phyloP scores from a whole-genome alignment of 2,888 invertebrate species.

The Pandemis cinnamomeana region DNA sequence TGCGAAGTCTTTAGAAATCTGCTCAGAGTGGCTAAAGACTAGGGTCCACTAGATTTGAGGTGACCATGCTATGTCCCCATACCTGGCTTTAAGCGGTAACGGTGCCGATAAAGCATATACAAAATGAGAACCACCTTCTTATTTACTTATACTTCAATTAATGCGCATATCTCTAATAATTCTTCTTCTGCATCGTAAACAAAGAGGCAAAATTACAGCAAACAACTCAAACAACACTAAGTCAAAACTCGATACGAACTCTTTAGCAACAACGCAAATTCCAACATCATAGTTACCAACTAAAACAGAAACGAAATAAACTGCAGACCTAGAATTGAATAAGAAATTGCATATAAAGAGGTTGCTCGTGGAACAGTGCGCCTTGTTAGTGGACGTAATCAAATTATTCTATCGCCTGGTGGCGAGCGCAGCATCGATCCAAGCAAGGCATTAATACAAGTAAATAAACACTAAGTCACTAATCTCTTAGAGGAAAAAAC shows the following conservation, averaged over 20 bases:
- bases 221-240: background rate
- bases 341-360: conserved; percentile 54
- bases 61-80: too few relatives aligned
- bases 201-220: background rate
- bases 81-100: too few relatives aligned
- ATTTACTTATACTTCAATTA: too few relatives aligned
- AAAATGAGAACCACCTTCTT: too few relatives aligned
- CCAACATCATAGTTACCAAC: conserved; percentile 18
- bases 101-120: too few relatives aligned
- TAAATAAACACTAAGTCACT: conserved; percentile 48
- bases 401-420: conserved; percentile 31
- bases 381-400: conserved; percentile 38
- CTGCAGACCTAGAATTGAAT: conserved; percentile 49
- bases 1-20: too few relatives aligned
- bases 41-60: too few relatives aligned
- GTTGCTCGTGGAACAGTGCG: conserved; percentile 42
- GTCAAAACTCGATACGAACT: conserved; percentile 1
- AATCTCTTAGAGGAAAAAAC: conserved; percentile 47
- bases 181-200: too few relatives aligned
- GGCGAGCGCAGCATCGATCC: conserved; percentile 42
- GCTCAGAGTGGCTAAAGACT: too few relatives aligned
- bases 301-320: conserved; percentile 54
- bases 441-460: conserved; percentile 49
- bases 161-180: too few relatives aligned
- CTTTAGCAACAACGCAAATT: conserved; percentile 7